Evolutionary conservation across 2,113 vertebrate genomes (phyloP).

Genomic region (Chaetodon trifascialis): DNA sequence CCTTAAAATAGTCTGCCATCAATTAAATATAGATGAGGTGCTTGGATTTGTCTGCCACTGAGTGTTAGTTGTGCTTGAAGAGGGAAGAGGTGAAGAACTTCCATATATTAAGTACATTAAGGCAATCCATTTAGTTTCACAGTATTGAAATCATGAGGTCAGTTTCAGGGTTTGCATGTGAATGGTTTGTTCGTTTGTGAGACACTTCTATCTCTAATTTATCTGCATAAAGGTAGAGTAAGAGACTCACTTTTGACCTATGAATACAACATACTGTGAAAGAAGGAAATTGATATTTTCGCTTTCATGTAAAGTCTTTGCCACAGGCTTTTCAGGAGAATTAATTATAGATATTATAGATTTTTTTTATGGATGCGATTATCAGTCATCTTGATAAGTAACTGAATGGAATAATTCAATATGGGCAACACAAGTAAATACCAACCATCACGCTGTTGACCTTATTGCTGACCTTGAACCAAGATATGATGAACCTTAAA

Average conservation of each 20-base stretch:
- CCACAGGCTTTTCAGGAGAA: neutral
- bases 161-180: slow-evolving; percentile 7
- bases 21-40: slow-evolving; percentile 81
- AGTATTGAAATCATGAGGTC: slow-evolving; percentile 19
- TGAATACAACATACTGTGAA: neutral
- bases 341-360: neutral
- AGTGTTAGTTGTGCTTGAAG: slow-evolving; percentile 39
- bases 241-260: slow-evolving; percentile 8
- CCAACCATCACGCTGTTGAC: neutral
- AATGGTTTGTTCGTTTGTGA: slow-evolving; percentile 16
- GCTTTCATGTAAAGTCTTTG: neutral
- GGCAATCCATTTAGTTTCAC: slow-evolving; percentile 29
- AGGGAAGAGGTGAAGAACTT: slow-evolving; percentile 28
- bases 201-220: slow-evolving; percentile 14
- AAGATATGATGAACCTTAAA: slow-evolving; percentile 6
- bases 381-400: slow-evolving; percentile 14
- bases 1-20: slow-evolving; percentile 77
- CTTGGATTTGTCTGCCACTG: slow-evolving; percentile 67
- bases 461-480: slow-evolving; percentile 4
- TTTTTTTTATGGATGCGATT: neutral
- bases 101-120: slow-evolving; percentile 27
- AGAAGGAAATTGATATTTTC: slow-evolving; percentile 15
- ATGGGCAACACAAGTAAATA: neutral
- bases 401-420: slow-evolving; percentile 2
- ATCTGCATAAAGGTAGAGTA: slow-evolving; percentile 14